Conservation (phyloP, 2,888 invertebrate genomes). For the Tipula unca region DNA sequence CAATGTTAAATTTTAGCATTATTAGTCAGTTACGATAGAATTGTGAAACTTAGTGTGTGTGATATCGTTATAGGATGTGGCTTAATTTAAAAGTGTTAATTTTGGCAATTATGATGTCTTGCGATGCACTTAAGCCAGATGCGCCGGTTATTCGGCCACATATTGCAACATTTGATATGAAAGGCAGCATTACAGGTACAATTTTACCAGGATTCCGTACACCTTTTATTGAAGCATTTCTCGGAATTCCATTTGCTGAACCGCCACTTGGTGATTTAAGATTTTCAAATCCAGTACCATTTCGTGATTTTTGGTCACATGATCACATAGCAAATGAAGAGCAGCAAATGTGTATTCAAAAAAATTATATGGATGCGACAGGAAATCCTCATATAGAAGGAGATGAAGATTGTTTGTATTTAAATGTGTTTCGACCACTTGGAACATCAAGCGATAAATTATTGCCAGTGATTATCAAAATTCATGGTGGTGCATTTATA, state of each 20-base stretch:
- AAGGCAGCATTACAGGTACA: not conserved
- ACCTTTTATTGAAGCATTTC: slow-evolving; percentile 62
- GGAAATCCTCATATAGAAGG: slow-evolving; percentile 29
- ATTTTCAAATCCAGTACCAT: slow-evolving; percentile 40
- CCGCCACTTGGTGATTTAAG: slow-evolving; percentile 55
- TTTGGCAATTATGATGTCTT: not conserved
- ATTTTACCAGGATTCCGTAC: slow-evolving; percentile 45
- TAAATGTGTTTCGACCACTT: slow-evolving; percentile 36
- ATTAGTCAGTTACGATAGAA: not conserved
- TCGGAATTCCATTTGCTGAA: slow-evolving; percentile 72
- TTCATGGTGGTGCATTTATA: slow-evolving; percentile 38
- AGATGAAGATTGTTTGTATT: slow-evolving; percentile 37
- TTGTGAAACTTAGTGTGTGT: not conserved
- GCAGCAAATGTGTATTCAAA: slow-evolving; percentile 33
- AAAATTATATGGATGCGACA: slow-evolving; percentile 26
- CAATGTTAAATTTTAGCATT: not conserved
- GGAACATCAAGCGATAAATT: not conserved
- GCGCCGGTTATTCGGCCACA: not conserved
- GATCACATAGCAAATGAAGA: slow-evolving; percentile 26
- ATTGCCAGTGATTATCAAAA: slow-evolving; percentile 39
- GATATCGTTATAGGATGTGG: not conserved
- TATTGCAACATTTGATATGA: not conserved
- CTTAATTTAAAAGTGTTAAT: not conserved
- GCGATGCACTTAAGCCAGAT: not conserved
- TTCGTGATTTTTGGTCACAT: not conserved